Conservation (phyloP, 2,888 invertebrate genomes). For the Phengaris alcon region DNA sequence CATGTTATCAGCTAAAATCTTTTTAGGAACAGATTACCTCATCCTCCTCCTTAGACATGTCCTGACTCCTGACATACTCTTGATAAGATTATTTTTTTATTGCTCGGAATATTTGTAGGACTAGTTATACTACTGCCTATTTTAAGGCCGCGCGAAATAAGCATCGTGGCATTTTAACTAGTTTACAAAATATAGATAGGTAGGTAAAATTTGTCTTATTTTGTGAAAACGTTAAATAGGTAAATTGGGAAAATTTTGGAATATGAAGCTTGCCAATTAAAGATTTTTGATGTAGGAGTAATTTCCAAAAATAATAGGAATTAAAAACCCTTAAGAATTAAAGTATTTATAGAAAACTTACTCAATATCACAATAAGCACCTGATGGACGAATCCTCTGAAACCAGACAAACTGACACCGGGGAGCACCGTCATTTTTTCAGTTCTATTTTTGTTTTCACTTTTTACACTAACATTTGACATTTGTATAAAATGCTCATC, state of each 20-base stretch:
- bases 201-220: too few species aligned
- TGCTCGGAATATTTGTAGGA: not conserved
- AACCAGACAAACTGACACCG: slow-evolving; percentile 9
- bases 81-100: not conserved
- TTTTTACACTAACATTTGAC: slow-evolving; percentile 15
- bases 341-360: not conserved
- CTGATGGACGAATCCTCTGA: slow-evolving; percentile 8
- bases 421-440: slow-evolving; percentile 2
- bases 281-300: too few species aligned
- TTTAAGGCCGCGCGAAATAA: too few species aligned
- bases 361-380: slow-evolving; percentile 15
- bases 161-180: too few species aligned
- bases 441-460: not conserved
- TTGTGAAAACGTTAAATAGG: too few species aligned
- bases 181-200: too few species aligned
- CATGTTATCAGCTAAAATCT: too few species aligned
- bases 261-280: too few species aligned
- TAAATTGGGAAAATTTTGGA: too few species aligned
- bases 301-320: not conserved
- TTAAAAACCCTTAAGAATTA: not conserved
- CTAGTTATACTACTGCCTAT: not conserved
- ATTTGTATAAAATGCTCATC: not conserved
- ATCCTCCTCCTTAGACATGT: too few species aligned
- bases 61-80: too few species aligned
- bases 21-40: too few species aligned